Evolutionary conservation across 2,797 vertebrate species (phyloP).

Genomic region (Decapterus maruadsi): DNA sequence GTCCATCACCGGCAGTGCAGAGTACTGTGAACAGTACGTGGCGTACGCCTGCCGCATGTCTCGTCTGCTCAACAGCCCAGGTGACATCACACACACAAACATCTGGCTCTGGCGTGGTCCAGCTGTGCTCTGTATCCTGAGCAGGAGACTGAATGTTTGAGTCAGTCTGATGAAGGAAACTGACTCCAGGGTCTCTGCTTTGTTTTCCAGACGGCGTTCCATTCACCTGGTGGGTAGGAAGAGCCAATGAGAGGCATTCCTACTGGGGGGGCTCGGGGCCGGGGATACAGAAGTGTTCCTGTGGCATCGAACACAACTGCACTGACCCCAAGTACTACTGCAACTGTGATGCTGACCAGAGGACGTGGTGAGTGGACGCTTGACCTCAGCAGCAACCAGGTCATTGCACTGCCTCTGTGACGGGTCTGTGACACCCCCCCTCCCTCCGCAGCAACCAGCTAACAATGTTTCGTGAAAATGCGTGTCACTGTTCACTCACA

Average conservation of each 20-base stretch:
- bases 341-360: constrained; percentile 95
- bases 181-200: constrained; percentile 4
- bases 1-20: constrained; percentile 90
- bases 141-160: not conserved
- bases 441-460: no score
- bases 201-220: constrained; percentile 88
- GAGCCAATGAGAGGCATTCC: constrained; percentile 93
- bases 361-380: constrained; percentile 87
- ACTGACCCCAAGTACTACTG: constrained; percentile 91
- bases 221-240: constrained; percentile 95
- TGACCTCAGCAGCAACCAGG: no score
- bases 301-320: constrained; percentile 96
- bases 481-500: no score
- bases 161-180: not conserved
- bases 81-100: constrained; percentile 73
- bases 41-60: constrained; percentile 95
- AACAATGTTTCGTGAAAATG: no score
- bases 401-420: not conserved
- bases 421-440: no score
- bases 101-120: not conserved
- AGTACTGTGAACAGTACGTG: constrained; percentile 93
- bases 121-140: not conserved
- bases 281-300: constrained; percentile 96
- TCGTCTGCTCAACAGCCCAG: constrained; percentile 94
- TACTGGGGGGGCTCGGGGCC: constrained; percentile 98